These are phyloP conservation scores for Macropus fuliginosus DNA, from an alignment of 2,797 vertebrate genomes.

Conservation along the genomic window DNA sequence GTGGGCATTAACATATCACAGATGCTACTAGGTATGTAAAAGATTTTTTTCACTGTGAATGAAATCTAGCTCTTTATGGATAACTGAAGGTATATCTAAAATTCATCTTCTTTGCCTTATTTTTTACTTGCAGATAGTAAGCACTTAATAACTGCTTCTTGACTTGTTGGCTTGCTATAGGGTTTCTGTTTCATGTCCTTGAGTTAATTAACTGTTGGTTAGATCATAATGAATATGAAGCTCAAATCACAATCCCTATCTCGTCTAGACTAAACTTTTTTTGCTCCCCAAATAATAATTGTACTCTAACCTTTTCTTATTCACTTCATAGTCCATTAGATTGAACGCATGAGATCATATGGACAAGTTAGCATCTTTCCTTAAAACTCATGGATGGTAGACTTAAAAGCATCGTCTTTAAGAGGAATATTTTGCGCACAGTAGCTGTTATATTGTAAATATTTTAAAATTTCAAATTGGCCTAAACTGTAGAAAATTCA, in stretches of 20 bases:
- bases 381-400: neutral
- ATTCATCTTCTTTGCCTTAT: neutral
- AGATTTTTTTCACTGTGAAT: neutral
- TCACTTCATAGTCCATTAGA: neutral
- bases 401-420: neutral
- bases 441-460: neutral
- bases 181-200: neutral
- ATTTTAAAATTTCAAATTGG: neutral
- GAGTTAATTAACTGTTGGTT: neutral
- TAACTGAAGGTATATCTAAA: neutral
- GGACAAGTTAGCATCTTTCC: neutral
- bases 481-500: neutral
- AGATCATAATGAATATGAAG: neutral
- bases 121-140: neutral
- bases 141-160: neutral
- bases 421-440: neutral
- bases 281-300: neutral
- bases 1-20: neutral
- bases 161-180: neutral
- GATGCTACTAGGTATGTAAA: neutral
- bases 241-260: neutral
- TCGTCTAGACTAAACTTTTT: neutral
- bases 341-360: neutral
- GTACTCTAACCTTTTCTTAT: neutral
- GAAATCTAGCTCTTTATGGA: neutral